Base-by-base conservation (phyloP, 1,140 invertebrate genomes). In the Prorops nasuta region DNA sequence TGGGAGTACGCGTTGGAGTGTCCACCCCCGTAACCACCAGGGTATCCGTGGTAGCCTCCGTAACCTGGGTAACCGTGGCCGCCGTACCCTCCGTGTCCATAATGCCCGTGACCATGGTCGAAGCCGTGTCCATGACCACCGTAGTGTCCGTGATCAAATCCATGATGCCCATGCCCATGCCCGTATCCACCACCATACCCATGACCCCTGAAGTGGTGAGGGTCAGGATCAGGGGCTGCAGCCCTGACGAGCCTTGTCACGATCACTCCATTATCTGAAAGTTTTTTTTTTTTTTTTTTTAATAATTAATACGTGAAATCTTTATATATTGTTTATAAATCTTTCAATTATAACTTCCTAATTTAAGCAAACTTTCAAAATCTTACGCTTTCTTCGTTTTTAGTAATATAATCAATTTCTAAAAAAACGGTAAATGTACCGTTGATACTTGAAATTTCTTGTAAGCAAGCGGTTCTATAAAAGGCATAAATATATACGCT, bases 131-230 rank as follows among this genome's bases (percentile, higher is more conserved):
- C 34, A 31, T 44, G 7, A 14, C 28, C 20, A 9, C 15, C 6
- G 18, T 12, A 22, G 10, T 37, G n/a, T 12, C 38, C 39, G 20
- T 32, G 10, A 9, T 43, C 49, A 20, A 16, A 8, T 3, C 42
- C 18, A n/a, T n/a, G n/a, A n/a, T n/a, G n/a, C n/a, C n/a, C n/a
- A 38, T 34, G 10, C 28, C 48, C 48, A 10, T 35, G 9, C 18
- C 48, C 38, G 3, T 40, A 43, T 16, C 46, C 51, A 2, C 45
- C 17, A 44, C 54, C 50, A 21, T 34, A 51, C 12, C 36, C 14
- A 16, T 35, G 15, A 34, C 40, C 22, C 15, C 34, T 17, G 31
- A 34, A 28, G 32, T 45, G 9, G 22, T 53, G 20, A 19, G 36
- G 52, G 10, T 7, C 1, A 0, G 56, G 42, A 1, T 56, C 44